Evolutionary conservation across 1,140 invertebrate species (phyloP).

Genomic region (Micrasema minimum): DNA sequence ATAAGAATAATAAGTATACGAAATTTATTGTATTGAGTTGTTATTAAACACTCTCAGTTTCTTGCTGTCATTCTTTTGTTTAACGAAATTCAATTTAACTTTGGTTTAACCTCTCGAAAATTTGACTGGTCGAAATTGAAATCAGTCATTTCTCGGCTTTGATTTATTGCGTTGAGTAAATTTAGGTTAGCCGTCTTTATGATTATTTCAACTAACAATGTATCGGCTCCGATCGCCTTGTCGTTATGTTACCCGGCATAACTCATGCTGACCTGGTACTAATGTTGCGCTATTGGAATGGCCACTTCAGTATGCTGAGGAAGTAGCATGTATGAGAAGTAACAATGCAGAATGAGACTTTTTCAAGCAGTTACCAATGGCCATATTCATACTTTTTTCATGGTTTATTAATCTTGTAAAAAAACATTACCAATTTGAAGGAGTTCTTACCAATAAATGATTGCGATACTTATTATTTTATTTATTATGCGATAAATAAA

Average conservation of each 20-base stretch:
- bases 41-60: conserved; percentile 3
- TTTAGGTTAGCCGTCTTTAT: conserved; percentile 4
- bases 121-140: conserved; percentile 20
- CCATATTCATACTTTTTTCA: too few relatives aligned
- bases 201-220: neutral
- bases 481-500: too few relatives aligned
- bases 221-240: conserved; percentile 3
- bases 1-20: too few relatives aligned
- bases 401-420: too few relatives aligned
- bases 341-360: too few relatives aligned
- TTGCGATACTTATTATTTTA: too few relatives aligned
- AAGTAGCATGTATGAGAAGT: conserved; percentile 3
- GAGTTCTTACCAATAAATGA: too few relatives aligned
- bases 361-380: too few relatives aligned
- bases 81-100: conserved; percentile 14
- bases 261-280: conserved; percentile 8
- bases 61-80: conserved; percentile 15
- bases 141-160: conserved; percentile 12
- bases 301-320: conserved; percentile 19
- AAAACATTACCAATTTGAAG: too few relatives aligned
- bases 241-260: neutral
- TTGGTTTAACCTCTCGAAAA: conserved; percentile 2
- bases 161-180: conserved; percentile 25
- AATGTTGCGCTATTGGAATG: conserved; percentile 10
- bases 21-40: neutral